Base-by-base conservation (phyloP, 2,797 vertebrate genomes). In the Sardinella longiceps region DNA sequence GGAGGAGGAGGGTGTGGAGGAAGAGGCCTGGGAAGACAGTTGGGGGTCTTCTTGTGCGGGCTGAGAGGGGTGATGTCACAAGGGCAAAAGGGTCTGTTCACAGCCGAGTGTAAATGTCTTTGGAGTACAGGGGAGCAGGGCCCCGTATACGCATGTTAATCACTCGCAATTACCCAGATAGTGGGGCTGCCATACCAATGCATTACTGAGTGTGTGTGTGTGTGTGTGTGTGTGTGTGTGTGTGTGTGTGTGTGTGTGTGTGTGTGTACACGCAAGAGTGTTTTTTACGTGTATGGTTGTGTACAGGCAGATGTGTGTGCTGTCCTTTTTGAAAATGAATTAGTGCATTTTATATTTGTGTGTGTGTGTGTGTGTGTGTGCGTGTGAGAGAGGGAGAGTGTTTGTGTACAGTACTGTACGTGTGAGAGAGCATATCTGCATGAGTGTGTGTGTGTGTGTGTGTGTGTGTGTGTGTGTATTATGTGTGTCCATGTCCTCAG, bases 361-460 rank as follows among this genome's bases (percentile, higher is more conserved):
- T 66, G 63, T 70, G 30, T 70, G 63, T 70, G 28, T 37, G 2
- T 66, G 60, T 70, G 63, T 70, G 3, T 33, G 30, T 70, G 11
- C 43, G n/a, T n/a, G n/a, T n/a, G n/a, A n/a, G n/a, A n/a, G n/a
- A n/a, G n/a, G n/a, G n/a, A n/a, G n/a, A n/a, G n/a, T n/a, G n/a
- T n/a, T n/a, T n/a, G n/a, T n/a, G n/a, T n/a, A 23, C n/a, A 2
- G n/a, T 2, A 6, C 0, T 60, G 58, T 60, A 7, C 25, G 58
- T 60, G 58, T 60, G 58, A 25, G n/a, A n/a, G n/a, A n/a, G n/a
- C n/a, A 7, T 60, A n/a, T n/a, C n/a, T n/a, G n/a, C n/a, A n/a
- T n/a, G n/a, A 3, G 45, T 85, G 77, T 63, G 81, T 43, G 28
- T 58, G 66, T 46, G 15, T 33, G 43, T 80, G 82, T 70, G 86